Evolutionary conservation across 2,888 invertebrate species (phyloP).

Genomic region (Tuberolachnus salignus): DNA sequence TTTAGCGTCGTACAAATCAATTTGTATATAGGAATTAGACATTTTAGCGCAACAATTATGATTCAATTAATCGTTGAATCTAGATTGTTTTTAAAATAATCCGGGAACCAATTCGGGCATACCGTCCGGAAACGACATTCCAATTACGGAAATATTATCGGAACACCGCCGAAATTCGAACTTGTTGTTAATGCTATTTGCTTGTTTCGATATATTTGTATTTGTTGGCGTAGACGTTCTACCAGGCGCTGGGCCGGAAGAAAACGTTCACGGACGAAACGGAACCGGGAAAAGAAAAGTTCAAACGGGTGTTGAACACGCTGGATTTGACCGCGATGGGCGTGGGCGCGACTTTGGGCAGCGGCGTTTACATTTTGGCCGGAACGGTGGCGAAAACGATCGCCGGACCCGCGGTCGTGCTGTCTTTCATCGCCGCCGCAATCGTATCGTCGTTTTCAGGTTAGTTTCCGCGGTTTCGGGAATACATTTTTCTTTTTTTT

Average conservation of each 20-base stretch:
- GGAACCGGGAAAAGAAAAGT: conserved; percentile 17
- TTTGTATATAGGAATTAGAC: too few species aligned
- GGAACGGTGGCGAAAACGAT: conserved; percentile 64
- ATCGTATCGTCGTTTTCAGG: conserved; percentile 67
- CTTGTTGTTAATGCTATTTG: too few species aligned
- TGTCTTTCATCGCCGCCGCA: conserved; percentile 68
- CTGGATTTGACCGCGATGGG: conserved; percentile 66
- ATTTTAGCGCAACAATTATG: too few species aligned
- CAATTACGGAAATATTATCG: too few species aligned
- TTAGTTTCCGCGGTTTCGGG: conserved; percentile 58
- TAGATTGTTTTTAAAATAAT: too few species aligned
- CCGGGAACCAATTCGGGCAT: too few species aligned
- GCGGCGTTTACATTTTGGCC: conserved; percentile 68
- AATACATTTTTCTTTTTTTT: too few species aligned
- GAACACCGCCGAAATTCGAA: too few species aligned
- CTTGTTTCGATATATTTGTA: too few species aligned
- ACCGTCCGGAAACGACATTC: too few species aligned
- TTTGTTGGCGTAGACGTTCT: neutral
- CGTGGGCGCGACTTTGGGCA: conserved; percentile 65
- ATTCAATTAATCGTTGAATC: too few species aligned
- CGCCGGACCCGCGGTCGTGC: conserved; percentile 67
- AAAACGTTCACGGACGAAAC: conserved; percentile 2
- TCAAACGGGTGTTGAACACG: conserved; percentile 60
- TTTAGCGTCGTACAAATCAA: too few species aligned
- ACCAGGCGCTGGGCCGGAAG: neutral